These are phyloP conservation scores for Tursiops truncatus DNA, from an alignment of 2,113 vertebrate species.

Conservation along the genomic window DNA sequence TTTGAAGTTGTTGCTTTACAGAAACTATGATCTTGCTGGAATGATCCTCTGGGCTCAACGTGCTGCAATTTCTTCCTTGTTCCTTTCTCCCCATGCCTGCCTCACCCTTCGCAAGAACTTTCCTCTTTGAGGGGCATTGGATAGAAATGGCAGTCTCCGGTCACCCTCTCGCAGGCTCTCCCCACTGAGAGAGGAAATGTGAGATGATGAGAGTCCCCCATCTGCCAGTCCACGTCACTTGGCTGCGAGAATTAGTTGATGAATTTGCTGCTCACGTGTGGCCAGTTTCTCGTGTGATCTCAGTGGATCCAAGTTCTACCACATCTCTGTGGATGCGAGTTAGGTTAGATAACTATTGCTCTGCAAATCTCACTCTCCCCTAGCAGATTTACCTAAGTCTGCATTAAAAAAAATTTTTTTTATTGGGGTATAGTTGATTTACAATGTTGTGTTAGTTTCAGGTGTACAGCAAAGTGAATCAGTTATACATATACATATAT, in stretches of 20 bases:
- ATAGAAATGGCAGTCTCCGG: background rate
- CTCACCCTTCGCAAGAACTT: background rate
- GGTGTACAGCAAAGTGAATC: no score
- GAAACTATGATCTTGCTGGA: background rate
- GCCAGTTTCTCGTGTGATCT: background rate
- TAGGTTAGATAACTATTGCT: background rate
- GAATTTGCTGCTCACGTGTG: background rate
- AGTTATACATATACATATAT: no score
- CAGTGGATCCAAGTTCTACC: background rate
- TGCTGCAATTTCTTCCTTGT: background rate
- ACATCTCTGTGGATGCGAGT: background rate
- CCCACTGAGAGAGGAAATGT: background rate
- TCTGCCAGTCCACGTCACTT: background rate
- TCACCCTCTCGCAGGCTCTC: background rate
- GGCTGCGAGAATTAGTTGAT: background rate
- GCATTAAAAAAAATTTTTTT: background rate
- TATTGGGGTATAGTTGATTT: background rate
- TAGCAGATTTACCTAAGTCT: background rate
- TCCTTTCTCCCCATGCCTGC: background rate
- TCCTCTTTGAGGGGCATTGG: background rate
- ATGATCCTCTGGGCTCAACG: background rate
- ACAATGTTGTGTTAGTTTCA: no score
- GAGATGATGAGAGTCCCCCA: background rate
- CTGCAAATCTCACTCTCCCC: background rate
- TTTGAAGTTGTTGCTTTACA: background rate